Conservation (phyloP, 2,113 vertebrate species). For the Erythrocercus mccallii region DNA sequence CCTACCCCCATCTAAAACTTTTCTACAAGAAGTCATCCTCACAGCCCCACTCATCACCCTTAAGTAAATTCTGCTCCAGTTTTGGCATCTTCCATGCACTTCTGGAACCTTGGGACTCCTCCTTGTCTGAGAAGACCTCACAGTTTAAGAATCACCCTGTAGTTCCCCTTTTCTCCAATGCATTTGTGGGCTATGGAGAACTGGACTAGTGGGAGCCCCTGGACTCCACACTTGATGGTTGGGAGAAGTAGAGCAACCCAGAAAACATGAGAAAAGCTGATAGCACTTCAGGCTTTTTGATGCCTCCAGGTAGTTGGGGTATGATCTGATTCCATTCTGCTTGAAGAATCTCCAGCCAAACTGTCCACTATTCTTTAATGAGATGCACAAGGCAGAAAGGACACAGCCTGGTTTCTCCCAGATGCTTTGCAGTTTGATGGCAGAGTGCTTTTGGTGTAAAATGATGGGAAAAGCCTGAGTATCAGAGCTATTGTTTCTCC, state of each 20-base stretch:
- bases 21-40: neutral
- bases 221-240: neutral
- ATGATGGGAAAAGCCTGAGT: neutral
- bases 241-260: neutral
- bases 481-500: neutral
- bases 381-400: neutral
- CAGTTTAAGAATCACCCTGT: neutral
- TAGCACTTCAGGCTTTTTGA: neutral
- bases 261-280: neutral
- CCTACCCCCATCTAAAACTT: rapidly evolving
- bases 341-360: neutral
- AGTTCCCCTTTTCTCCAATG: neutral
- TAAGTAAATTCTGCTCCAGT: neutral
- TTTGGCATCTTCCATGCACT: neutral
- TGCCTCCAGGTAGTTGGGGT: neutral
- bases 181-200: neutral
- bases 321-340: neutral
- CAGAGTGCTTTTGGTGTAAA: neutral
- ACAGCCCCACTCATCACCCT: neutral
- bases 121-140: neutral
- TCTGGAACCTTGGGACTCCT: neutral
- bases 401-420: neutral
- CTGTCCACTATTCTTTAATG: neutral
- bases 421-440: neutral
- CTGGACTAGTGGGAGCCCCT: neutral